Base-by-base conservation (phyloP, 1,140 invertebrate genomes). In the Babylonia areolata region DNA sequence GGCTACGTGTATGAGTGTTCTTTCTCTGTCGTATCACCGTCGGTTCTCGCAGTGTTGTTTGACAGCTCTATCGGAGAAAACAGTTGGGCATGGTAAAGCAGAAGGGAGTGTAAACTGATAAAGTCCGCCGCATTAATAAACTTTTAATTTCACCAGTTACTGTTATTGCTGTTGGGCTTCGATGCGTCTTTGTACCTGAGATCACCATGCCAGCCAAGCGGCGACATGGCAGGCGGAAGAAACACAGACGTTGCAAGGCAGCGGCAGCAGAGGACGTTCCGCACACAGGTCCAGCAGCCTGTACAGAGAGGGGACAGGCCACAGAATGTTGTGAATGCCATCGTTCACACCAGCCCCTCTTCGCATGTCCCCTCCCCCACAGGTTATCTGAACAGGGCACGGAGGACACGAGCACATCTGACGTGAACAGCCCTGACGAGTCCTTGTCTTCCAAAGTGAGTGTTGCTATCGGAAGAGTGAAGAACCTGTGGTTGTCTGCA, bases 401-500 rank as follows among this genome's bases (percentile, higher is more conserved):
- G 23, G 6, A 77, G 33, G 73, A 20, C 9, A 37, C 37, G 11
- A 33, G 23, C 9, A 17, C 20, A n/a, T 9, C 77, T 37, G 37
- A 79, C 42, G 77, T 11, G 9, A 46, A 42, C 77, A 0, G 77
- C 39, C 77, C 39, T 40, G 39, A 79, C 15, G 23, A 23, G 12
- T 79, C 39, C 9, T 5, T 79, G 3, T 28, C 77, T 3, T 40
- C 37, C 39, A 79, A 1, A 2, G 20, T 39, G 5, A 69, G n/a
- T 1, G 3, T 37, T 20, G 17, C 37, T 6, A 69, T 82, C 51
- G 37, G 58, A 28, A 82, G 37, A 69, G 81, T 82, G 12, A 82
- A 71, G 54, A 82, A 82, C 35, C 5, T 82, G 81, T 82, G 46
- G 46, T 1, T 82, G 54, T 64, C 58, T 11, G n/a, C 81, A 15